Conservation (phyloP, 2,888 invertebrate species). For the Dascillus cervinus region DNA sequence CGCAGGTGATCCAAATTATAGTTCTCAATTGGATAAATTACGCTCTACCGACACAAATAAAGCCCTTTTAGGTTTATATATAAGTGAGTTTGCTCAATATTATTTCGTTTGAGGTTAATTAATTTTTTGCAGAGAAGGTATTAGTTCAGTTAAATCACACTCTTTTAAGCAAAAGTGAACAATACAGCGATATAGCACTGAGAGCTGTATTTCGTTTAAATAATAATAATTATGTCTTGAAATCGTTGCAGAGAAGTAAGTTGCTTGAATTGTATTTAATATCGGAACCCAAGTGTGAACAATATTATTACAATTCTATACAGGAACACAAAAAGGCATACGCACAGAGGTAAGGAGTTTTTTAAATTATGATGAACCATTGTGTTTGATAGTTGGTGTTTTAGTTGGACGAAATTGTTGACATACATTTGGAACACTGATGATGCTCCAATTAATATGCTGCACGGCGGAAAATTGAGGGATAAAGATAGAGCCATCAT, state of each 20-base stretch:
- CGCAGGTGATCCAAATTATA: conserved; percentile 51
- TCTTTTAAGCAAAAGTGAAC: conserved; percentile 83
- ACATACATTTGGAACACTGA: conserved; percentile 63
- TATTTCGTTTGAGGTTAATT: conserved; percentile 5
- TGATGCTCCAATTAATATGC: conserved; percentile 53
- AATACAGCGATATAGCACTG: conserved; percentile 78
- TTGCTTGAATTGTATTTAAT: conserved; percentile 73
- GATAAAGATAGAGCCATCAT: conserved; percentile 80
- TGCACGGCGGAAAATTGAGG: conserved; percentile 59
- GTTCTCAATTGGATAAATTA: conserved; percentile 46
- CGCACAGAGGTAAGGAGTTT: conserved; percentile 47
- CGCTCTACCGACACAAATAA: conserved; percentile 51
- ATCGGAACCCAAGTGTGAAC: conserved; percentile 80
- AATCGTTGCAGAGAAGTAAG: conserved; percentile 78
- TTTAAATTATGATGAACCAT: neutral
- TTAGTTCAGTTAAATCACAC: conserved; percentile 85
- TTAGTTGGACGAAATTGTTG: conserved; percentile 77
- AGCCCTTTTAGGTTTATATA: conserved; percentile 69
- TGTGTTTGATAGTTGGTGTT: conserved; percentile 19
- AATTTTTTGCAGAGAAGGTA: conserved; percentile 63
- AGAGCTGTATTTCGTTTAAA: conserved; percentile 88
- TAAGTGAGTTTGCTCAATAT: conserved; percentile 54
- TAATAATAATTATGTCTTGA: conserved; percentile 91
- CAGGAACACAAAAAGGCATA: conserved; percentile 74
- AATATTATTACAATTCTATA: conserved; percentile 80